Evolutionary conservation across 2,888 invertebrate species (phyloP).

Genomic region (Calephelis perditalis): DNA sequence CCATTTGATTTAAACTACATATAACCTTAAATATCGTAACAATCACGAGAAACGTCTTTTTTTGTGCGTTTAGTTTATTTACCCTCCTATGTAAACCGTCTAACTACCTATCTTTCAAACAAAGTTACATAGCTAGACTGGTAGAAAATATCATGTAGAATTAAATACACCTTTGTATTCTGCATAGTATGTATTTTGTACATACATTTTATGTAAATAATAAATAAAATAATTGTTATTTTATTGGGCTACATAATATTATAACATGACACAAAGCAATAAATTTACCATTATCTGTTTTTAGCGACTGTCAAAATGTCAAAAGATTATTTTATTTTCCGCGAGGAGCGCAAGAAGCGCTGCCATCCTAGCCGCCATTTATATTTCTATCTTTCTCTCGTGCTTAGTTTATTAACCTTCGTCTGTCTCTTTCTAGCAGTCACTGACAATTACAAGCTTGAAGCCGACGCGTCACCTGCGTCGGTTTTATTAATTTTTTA

Average conservation of each 20-base stretch:
- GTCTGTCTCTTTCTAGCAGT: slow-evolving; percentile 18
- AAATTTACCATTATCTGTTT: background rate
- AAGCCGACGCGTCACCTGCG: slow-evolving; percentile 68
- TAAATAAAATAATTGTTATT: too few relatives aligned
- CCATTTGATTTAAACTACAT: background rate
- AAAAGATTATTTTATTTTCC: background rate
- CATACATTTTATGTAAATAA: too few relatives aligned
- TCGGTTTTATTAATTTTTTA: slow-evolving; percentile 71
- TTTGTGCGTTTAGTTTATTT: background rate
- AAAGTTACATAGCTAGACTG: too few relatives aligned
- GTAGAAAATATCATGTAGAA: too few relatives aligned
- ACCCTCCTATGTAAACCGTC: background rate
- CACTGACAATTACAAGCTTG: slow-evolving; percentile 57
- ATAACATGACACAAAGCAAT: too few relatives aligned
- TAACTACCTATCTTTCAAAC: too few relatives aligned
- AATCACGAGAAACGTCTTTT: background rate
- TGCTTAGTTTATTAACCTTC: background rate
- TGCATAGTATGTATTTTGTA: too few relatives aligned
- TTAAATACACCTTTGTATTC: too few relatives aligned
- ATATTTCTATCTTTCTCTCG: slow-evolving; percentile 13
- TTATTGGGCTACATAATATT: too few relatives aligned
- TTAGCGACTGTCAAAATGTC: slow-evolving; percentile 3
- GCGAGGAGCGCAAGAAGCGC: slow-evolving; percentile 15
- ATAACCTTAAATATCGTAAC: background rate
- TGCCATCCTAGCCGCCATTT: slow-evolving; percentile 6